Percentiles rank a stretch among this genome's conserved stretches.
Conservation (phyloP, 2,113 vertebrate species). For the Pygoscelis antarcticus region DNA sequence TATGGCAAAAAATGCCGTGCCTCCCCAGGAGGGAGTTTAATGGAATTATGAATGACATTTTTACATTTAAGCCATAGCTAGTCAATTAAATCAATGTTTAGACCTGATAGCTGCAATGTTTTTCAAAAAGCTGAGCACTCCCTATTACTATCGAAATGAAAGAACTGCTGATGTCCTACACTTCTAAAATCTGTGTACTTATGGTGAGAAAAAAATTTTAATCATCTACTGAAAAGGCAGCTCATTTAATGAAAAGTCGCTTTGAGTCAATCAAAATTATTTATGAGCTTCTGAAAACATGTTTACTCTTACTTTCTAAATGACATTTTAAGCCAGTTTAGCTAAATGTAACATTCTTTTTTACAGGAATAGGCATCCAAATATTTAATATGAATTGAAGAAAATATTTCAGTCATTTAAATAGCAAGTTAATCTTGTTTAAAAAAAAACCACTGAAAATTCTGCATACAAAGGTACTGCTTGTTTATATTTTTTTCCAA, state of each 20-base stretch:
- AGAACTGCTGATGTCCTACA: background rate
- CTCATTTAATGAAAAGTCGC: background rate
- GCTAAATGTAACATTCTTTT: background rate
- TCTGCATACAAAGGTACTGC: background rate
- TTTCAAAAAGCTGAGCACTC: background rate
- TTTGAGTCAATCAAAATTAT: background rate
- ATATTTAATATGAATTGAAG: background rate
- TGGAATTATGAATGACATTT: background rate
- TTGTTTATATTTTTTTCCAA: background rate
- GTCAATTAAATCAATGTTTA: background rate
- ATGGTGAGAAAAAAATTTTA: background rate
- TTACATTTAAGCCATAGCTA: background rate
- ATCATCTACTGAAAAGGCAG: background rate
- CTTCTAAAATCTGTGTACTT: background rate
- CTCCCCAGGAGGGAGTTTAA: background rate
- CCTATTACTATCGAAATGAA: background rate
- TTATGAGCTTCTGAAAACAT: background rate
- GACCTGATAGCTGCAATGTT: background rate
- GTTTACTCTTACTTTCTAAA: background rate
- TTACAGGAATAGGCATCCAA: background rate
- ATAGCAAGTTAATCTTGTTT: background rate
- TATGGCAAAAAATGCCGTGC: background rate
- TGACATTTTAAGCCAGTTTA: background rate
- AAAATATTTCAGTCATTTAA: background rate
- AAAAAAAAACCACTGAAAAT: background rate